Evolutionary conservation across 2,888 invertebrate genomes (phyloP).

Genomic region (Axea sp.): DNA sequence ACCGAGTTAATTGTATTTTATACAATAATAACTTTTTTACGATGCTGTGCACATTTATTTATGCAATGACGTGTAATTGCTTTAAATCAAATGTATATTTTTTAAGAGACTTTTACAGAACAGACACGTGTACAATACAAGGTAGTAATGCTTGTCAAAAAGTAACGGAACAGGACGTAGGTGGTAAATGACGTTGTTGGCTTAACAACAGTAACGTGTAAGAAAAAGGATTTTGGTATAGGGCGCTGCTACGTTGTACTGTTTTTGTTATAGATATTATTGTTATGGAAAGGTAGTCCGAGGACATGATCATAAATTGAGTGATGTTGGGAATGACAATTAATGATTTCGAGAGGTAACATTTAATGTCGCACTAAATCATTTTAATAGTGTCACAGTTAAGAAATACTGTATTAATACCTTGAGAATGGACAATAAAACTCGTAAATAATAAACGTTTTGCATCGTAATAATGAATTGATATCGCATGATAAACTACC

Average conservation of each 20-base stretch:
- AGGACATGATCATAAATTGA: conserved; percentile 35
- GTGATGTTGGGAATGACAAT: conserved; percentile 24
- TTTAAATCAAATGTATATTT: conserved; percentile 4
- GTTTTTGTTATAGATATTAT: conserved; percentile 20
- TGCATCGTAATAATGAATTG: conserved; percentile 24
- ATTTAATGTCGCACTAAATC: conserved; percentile 39
- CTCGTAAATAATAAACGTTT: conserved; percentile 30
- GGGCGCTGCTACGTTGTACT: conserved; percentile 25
- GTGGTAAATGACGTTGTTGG: conserved; percentile 24
- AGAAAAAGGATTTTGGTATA: conserved; percentile 38
- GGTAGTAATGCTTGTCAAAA: conserved; percentile 17
- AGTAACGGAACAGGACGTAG: conserved; percentile 35
- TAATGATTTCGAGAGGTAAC: conserved; percentile 27
- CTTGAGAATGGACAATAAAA: conserved; percentile 28
- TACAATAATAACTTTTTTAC: too few relatives aligned
- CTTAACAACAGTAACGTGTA: conserved; percentile 33
- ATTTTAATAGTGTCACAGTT: conserved; percentile 21
- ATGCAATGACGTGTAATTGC: too few relatives aligned
- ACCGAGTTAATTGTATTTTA: too few relatives aligned
- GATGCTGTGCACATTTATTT: too few relatives aligned
- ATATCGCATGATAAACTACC: conserved; percentile 15
- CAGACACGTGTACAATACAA: conserved; percentile 12
- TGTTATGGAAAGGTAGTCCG: conserved; percentile 6
- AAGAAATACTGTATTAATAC: conserved; percentile 23
- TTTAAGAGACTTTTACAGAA: conserved; percentile 15